Evolutionary conservation across 2,113 vertebrate genomes (phyloP).

Genomic region (Phyllostomus discolor): DNA sequence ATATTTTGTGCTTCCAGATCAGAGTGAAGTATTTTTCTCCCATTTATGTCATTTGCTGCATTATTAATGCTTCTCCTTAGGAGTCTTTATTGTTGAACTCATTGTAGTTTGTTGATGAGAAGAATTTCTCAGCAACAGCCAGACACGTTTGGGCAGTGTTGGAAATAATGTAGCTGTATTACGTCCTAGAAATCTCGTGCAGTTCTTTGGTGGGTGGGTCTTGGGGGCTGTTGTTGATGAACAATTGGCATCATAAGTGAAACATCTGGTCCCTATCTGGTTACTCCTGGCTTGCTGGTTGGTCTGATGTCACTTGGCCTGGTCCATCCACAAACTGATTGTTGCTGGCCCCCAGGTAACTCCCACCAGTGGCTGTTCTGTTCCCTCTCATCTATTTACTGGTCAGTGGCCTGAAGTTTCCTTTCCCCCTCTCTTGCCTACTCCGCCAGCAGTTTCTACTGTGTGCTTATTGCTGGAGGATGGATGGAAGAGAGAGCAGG

Average conservation of each 20-base stretch:
- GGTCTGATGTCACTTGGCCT: background rate
- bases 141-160: background rate
- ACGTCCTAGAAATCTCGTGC: background rate
- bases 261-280: background rate
- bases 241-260: background rate
- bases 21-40: background rate
- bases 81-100: constrained; percentile 14
- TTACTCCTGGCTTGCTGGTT: background rate
- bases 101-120: background rate
- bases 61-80: background rate
- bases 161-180: background rate
- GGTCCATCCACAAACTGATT: background rate
- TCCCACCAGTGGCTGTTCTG: background rate
- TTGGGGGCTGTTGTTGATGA: background rate
- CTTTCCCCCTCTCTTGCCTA: background rate
- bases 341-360: background rate
- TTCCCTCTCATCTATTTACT: background rate
- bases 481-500: background rate
- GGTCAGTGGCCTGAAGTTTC: background rate
- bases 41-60: background rate
- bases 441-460: background rate
- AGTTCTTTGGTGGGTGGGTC: background rate
- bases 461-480: background rate
- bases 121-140: background rate
- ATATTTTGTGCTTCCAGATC: constrained; percentile 10